Percentiles rank a stretch among this genome's conserved stretches.
phyloP scores from a whole-genome alignment of 1,140 invertebrate genomes.

The Drosophila varians region DNA sequence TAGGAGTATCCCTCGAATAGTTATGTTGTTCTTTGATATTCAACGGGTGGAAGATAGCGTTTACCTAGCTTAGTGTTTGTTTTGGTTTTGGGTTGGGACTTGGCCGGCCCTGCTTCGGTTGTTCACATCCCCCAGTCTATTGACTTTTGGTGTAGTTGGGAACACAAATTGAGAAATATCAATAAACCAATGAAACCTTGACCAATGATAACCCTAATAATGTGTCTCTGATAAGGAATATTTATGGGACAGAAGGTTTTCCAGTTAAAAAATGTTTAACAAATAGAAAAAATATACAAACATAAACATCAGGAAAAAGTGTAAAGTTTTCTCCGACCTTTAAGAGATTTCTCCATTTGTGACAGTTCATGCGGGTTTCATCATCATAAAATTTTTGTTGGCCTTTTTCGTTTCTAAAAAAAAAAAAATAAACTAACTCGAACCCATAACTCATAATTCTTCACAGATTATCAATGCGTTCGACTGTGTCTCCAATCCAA shows the following conservation, averaged over 20 bases:
- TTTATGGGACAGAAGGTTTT: neutral
- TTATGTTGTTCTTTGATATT: too few relatives aligned
- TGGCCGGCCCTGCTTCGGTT: too few relatives aligned
- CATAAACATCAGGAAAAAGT: too few relatives aligned
- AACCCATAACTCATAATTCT: neutral
- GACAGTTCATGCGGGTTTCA: conserved; percentile 40
- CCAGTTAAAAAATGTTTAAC: neutral
- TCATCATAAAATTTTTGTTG: conserved; percentile 18
- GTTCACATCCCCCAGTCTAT: conserved; percentile 31
- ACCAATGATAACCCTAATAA: conserved; percentile 9
- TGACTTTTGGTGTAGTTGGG: conserved; percentile 9
- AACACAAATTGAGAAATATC: conserved; percentile 30
- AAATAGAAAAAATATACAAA: neutral
- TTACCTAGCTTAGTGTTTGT: neutral
- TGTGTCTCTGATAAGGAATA: neutral
- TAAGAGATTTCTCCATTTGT: conserved; percentile 22
- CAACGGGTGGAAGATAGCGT: too few relatives aligned
- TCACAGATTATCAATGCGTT: conserved; percentile 11
- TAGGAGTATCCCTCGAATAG: conserved; percentile 1
- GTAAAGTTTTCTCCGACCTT: conserved; percentile 10
- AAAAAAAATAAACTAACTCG: conserved; percentile 27
- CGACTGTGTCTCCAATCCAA: neutral
- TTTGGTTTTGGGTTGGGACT: conserved; percentile 1
- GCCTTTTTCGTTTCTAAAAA: conserved; percentile 1
- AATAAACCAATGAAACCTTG: conserved; percentile 30